These are phyloP conservation scores for Protophormia terraenovae DNA, from an alignment of 2,888 invertebrate genomes.

Conservation along the genomic window DNA sequence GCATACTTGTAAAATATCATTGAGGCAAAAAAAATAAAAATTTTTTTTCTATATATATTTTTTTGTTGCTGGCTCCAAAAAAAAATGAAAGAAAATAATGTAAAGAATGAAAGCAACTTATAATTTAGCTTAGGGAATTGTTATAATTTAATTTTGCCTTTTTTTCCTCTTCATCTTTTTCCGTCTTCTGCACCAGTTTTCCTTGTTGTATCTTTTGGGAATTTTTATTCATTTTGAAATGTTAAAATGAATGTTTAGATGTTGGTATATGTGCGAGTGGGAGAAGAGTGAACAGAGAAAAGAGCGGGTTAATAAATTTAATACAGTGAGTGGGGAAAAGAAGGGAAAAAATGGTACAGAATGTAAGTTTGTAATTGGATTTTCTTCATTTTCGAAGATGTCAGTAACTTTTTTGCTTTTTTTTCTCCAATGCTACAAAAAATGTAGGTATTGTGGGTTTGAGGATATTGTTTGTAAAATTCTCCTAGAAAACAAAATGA, in stretches of 20 bases:
- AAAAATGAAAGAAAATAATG: slow-evolving; percentile 43
- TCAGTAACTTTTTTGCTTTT: slow-evolving; percentile 22
- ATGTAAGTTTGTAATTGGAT: slow-evolving; percentile 50
- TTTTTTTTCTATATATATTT: not conserved
- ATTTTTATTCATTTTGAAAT: slow-evolving; percentile 45
- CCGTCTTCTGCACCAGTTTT: slow-evolving; percentile 40
- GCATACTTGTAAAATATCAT: slow-evolving; percentile 59
- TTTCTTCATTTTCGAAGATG: slow-evolving; percentile 29
- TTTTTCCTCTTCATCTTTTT: slow-evolving; percentile 54
- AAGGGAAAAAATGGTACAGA: not conserved
- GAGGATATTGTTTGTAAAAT: too few species aligned
- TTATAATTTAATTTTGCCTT: slow-evolving; percentile 72
- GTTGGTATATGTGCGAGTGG: not conserved
- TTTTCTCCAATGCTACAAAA: not conserved
- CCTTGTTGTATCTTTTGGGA: slow-evolving; percentile 49
- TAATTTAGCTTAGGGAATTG: slow-evolving; percentile 71
- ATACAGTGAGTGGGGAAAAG: slow-evolving; percentile 29
- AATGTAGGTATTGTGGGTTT: not conserved
- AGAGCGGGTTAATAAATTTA: slow-evolving; percentile 43
- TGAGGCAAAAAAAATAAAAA: slow-evolving; percentile 20
- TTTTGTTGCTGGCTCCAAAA: slow-evolving; percentile 15
- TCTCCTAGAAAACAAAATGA: too few species aligned
- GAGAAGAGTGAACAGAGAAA: not conserved
- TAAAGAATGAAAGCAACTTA: slow-evolving; percentile 65
- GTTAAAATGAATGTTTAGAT: slow-evolving; percentile 31